Evolutionary conservation across 2,113 vertebrate species (phyloP), one percentile per base, ranked within the genome.

Genomic region (Calypte anna): DNA sequence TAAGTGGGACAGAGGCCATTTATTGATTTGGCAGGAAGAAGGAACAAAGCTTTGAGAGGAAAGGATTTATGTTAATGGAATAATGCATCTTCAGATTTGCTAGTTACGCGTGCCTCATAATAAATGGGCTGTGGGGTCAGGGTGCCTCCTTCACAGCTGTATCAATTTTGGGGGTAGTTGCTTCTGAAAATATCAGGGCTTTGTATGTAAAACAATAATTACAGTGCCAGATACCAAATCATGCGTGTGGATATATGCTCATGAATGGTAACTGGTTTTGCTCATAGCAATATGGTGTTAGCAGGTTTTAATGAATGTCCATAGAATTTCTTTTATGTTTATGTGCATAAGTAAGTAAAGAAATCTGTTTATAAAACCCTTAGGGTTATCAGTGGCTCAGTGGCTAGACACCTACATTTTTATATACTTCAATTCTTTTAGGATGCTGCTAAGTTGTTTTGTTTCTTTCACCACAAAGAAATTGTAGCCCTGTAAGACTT

Each of bases 1-100:
- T 70, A 78, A 76, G 70, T 83, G 68, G 31, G 82, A 27, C 59
- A 88, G 68, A 73, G 76, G 44, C 63, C 36, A 36, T 87, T 86
- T 89, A 81, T 85, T 95, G 91, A 89, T 94, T 85, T 69, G 50
- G 16, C 62, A 90, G 75, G 70, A 80, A 86, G 79, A 50, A 74
- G 57, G 64, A 93, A 59, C 31, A 92, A 84, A 81, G 72, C 64
- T 86, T 88, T 91, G 76, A 66, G 66, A 81, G 31, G 23, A 31
- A 93, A 88, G 30, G 64, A 81, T 93, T 88, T 83, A 74, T 78
- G 25, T 70, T 61, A 90, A 83, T 0, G 0, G 44, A 7, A 2
- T 86, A 78, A 90, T 72, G 86, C 33, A 40, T 70, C 77, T 54
- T 92, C 68, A 90, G 61, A 77, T 70, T 76, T 82, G 43, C 61